These are phyloP conservation scores for Drosophila cognata DNA, from an alignment of 2,888 invertebrate species.

Conservation along the genomic window DNA sequence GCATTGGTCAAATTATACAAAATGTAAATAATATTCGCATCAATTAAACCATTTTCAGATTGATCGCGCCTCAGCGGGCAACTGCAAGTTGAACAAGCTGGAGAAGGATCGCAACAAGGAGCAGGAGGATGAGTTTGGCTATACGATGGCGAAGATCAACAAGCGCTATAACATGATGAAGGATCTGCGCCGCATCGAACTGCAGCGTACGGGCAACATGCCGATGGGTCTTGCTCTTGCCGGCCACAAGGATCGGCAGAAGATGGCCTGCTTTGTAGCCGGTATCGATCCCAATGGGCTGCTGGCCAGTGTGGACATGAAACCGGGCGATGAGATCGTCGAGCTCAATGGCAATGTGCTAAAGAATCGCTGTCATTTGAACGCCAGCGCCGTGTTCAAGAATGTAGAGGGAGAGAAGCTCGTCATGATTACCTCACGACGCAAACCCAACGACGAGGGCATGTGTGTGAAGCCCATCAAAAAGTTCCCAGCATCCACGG, in stretches of 20 bases:
- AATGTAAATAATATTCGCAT: not conserved
- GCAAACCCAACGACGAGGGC: slow-evolving; percentile 86
- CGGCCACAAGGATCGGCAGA: slow-evolving; percentile 96
- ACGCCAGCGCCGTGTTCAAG: slow-evolving; percentile 98
- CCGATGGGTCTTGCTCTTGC: slow-evolving; percentile 96
- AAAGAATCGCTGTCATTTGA: slow-evolving; percentile 97
- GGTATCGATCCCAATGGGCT: slow-evolving; percentile 96
- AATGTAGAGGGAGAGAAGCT: slow-evolving; percentile 92
- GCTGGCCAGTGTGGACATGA: slow-evolving; percentile 90
- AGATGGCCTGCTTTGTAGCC: slow-evolving; percentile 98
- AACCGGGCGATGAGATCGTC: slow-evolving; percentile 97
- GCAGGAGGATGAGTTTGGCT: slow-evolving; percentile 95
- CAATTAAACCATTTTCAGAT: slow-evolving; percentile 87
- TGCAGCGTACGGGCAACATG: slow-evolving; percentile 91
- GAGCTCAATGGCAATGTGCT: slow-evolving; percentile 98
- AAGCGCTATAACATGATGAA: slow-evolving; percentile 95
- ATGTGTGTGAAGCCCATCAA: slow-evolving; percentile 95
- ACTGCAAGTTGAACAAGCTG: slow-evolving; percentile 90
- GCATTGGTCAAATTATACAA: not conserved
- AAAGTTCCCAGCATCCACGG: slow-evolving; percentile 93
- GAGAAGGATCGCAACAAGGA: slow-evolving; percentile 93
- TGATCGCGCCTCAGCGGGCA: slow-evolving; percentile 94
- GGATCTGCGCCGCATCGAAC: slow-evolving; percentile 87
- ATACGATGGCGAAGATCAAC: slow-evolving; percentile 96
- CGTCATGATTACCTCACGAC: slow-evolving; percentile 89